These are phyloP conservation scores for Biston betularia DNA, from an alignment of 2,888 invertebrate genomes.

Conservation along the genomic window DNA sequence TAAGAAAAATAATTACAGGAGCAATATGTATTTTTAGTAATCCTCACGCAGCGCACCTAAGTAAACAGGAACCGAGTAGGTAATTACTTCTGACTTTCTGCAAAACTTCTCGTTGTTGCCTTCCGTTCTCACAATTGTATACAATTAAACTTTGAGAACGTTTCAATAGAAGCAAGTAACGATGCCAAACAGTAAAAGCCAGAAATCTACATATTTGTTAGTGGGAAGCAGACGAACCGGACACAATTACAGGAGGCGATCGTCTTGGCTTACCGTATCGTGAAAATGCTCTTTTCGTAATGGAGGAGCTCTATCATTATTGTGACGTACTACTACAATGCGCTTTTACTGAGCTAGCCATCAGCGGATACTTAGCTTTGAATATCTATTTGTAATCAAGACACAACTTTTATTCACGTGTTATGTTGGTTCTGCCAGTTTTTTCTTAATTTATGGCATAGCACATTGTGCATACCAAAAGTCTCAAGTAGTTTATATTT, in stretches of 20 bases:
- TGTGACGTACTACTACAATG: constrained; percentile 63
- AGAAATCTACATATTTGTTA: constrained; percentile 58
- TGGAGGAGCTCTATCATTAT: constrained; percentile 76
- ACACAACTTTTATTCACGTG: constrained; percentile 46
- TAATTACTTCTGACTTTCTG: too few species aligned
- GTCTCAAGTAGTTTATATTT: too few species aligned
- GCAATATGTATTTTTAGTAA: too few species aligned
- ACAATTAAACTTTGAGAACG: neutral
- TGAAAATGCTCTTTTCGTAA: constrained; percentile 73
- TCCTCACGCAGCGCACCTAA: too few species aligned
- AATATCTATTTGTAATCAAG: constrained; percentile 58
- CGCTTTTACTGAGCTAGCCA: constrained; percentile 50
- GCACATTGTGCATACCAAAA: too few species aligned
- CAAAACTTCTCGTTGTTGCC: too few species aligned
- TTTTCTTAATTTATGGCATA: neutral
- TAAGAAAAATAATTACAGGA: too few species aligned
- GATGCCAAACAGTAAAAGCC: constrained; percentile 44
- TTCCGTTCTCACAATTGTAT: neutral
- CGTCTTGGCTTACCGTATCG: constrained; percentile 62
- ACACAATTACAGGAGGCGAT: constrained; percentile 82
- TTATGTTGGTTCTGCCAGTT: constrained; percentile 13
- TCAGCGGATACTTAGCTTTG: constrained; percentile 49
- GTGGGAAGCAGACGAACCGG: constrained; percentile 63
- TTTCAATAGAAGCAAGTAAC: constrained; percentile 42
- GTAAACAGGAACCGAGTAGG: too few species aligned